A percentile compares a stretch with the other conserved stretches of the same genome.
Evolutionary conservation across 2,888 invertebrate species (phyloP).

Genomic region (Diaperis boleti): DNA sequence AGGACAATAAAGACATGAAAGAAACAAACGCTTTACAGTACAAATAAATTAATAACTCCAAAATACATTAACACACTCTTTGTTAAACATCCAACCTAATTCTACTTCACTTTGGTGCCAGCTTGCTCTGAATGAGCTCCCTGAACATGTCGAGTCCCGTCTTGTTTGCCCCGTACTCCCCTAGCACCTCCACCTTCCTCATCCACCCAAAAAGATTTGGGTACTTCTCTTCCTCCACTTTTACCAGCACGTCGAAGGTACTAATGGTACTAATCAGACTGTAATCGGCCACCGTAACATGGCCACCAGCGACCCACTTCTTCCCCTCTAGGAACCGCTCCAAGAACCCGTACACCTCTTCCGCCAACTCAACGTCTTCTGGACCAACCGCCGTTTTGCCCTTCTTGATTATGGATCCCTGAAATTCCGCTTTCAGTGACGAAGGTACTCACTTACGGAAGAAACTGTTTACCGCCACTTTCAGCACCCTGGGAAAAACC

Average conservation of each 20-base stretch:
- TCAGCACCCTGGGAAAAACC: constrained; percentile 23
- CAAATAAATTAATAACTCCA: too few species aligned
- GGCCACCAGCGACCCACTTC: constrained; percentile 33
- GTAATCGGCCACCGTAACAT: constrained; percentile 39
- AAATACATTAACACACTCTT: too few species aligned
- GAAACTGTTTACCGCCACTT: constrained; percentile 41
- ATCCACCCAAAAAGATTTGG: constrained; percentile 18
- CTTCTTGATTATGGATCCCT: constrained; percentile 18
- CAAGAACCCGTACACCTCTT: constrained; percentile 22
- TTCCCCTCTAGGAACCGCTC: constrained; percentile 22
- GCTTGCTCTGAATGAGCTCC: constrained; percentile 47
- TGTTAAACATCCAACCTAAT: too few species aligned
- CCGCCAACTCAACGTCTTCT: constrained; percentile 1
- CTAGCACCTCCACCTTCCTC: constrained; percentile 6
- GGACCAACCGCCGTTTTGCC: constrained; percentile 6
- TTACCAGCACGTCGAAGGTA: constrained; percentile 21
- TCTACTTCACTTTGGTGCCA: neutral
- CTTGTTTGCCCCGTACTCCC: constrained; percentile 19
- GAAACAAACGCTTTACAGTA: too few species aligned
- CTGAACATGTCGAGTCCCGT: constrained; percentile 23
- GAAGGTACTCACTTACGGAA: neutral
- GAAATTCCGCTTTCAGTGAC: neutral
- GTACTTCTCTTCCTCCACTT: constrained; percentile 28
- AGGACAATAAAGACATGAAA: too few species aligned
- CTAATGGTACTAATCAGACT: constrained; percentile 38